Evolutionary conservation across 2,888 invertebrate species (phyloP), one percentile per base, ranked within the genome.

Genomic region (Dusona sp.): DNA sequence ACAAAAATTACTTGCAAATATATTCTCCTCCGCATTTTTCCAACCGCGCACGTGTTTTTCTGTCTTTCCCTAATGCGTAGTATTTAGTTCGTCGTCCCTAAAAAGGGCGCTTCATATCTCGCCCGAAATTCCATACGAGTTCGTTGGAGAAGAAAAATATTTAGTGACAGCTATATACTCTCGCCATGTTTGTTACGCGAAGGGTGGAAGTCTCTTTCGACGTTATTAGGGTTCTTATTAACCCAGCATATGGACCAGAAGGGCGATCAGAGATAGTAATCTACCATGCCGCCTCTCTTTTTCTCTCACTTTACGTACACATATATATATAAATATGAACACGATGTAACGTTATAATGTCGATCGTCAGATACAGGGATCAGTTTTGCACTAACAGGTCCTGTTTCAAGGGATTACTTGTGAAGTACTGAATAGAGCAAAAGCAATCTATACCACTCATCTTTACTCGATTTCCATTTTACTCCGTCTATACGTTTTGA

Each of bases 191-290:
- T 80, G 84, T 64, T 51, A 57, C 67, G 51, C 89, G 89, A 90
- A 89, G 91, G 91, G 91, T 89, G 88, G 88, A 87, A 48, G 9
- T 70, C 61, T 77, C 22, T 75, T 61, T 82, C 61, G 68, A 70
- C 89, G 90, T 92, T 93, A 93, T 93, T 94, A 93, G 93, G 92
- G 92, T 85, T 92, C 92, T 93, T 93, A 93, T 93, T 93, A 92
- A 90, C 91, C 91, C 91, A 92, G 92, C 94, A 94, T 94, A 94
- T 94, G 94, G 93, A 93, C 89, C 91, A 90, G 90, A 91, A 92
- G 92, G 93, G 92, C 90, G 88, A 88, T 87, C 90, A 86, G 82
- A 90, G 94, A 94, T 94, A 93, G 88, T 88, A 85, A 94, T 94
- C 94, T 85, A 19, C 48, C 61, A 45, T 79, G 79, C 78, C 81